A percentile compares a stretch with the other conserved stretches of the same genome.
Conservation (phyloP, 23 tunicate genomes). For the Pegea sp. region DNA sequence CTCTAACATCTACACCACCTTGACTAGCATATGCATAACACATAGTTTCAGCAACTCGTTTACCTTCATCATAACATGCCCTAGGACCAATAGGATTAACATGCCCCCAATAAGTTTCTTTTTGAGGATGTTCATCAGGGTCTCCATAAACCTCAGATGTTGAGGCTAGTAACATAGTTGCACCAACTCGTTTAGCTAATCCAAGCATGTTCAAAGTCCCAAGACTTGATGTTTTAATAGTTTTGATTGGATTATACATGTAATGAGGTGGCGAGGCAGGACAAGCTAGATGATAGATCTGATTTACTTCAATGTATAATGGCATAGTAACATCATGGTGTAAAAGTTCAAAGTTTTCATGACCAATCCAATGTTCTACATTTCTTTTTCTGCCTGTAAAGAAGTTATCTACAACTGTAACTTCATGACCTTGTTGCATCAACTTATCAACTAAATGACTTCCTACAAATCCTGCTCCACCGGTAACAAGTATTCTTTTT, state of each 20-base stretch:
- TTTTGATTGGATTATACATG: constrained; percentile 91
- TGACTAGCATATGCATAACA: constrained; percentile 81
- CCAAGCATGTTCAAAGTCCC: constrained; percentile 88
- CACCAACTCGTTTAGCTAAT: constrained; percentile 61
- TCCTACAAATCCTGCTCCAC: constrained; percentile 99
- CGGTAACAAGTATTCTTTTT: constrained; percentile 74
- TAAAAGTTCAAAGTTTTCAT: constrained; percentile 81
- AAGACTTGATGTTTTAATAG: constrained; percentile 70
- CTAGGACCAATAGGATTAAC: constrained; percentile 96
- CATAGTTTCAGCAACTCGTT: constrained; percentile 96
- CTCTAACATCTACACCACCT: constrained; percentile 60
- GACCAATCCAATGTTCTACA: constrained; percentile 93
- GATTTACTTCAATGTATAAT: constrained; percentile 68
- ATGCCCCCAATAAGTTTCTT: constrained; percentile 89
- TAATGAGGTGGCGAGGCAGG: constrained; percentile 99
- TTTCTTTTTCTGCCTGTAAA: constrained; percentile 91
- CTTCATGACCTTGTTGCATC: constrained; percentile 83
- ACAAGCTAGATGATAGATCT: constrained; percentile 88
- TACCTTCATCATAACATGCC: constrained; percentile 97
- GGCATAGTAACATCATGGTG: constrained; percentile 81
- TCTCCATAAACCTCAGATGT: constrained; percentile 97
- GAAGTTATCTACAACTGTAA: constrained; percentile 80
- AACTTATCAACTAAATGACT: constrained; percentile 82
- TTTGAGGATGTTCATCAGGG: constrained; percentile 94
- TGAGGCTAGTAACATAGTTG: constrained; percentile 64